Base-by-base conservation (phyloP, 2,797 vertebrate species). In the Apogon hyalosoma region DNA sequence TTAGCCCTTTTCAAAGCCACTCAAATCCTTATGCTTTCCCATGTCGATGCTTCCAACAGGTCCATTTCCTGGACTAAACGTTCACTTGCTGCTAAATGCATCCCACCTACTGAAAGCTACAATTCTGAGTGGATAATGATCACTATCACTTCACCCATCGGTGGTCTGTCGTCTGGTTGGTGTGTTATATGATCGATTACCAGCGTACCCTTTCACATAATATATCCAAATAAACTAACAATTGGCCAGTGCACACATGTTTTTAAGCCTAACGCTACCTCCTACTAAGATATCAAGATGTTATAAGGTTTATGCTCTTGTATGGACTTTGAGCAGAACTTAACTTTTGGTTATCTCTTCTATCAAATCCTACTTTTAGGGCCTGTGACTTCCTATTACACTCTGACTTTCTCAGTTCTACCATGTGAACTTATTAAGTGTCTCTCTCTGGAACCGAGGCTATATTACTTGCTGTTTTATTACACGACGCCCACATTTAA, bases 401-500 rank as follows among this genome's bases (percentile, higher is more conserved):
- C 14, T 36, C 24, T n/a, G 13, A 43, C 13, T 45, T 48, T 62
- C 63, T 42, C 28, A 24, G 46, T 47, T 58, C 48, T 48, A 43
- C 46, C 47, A 28, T 21, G 54, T 68, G 49, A 71, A 61, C 51
- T 64, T 55, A 77, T 73, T 66, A 79, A 64, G 68, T 49, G 16
- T 24, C 11, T 72, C 64, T 65, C 74, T 53, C 33, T 0, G 42
- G 81, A 65, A 67, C 43, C 11, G 31, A 42, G 61, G 72, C 76
- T 74, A 69, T 79, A 78, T 85, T 86, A 83, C 72, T 73, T 72
- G 63, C 69, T 64, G 80, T 54, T 79, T 83, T 77, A 80, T 84
- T 83, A 77, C 63, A 57, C 68, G 76, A 75, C 77, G 48, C 77
- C 81, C 77, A 79, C 86, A 52, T 73, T 70, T 46, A 47, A 48